phyloP scores from a whole-genome alignment of 2,888 invertebrate genomes.

The Monochamus alternatus region DNA sequence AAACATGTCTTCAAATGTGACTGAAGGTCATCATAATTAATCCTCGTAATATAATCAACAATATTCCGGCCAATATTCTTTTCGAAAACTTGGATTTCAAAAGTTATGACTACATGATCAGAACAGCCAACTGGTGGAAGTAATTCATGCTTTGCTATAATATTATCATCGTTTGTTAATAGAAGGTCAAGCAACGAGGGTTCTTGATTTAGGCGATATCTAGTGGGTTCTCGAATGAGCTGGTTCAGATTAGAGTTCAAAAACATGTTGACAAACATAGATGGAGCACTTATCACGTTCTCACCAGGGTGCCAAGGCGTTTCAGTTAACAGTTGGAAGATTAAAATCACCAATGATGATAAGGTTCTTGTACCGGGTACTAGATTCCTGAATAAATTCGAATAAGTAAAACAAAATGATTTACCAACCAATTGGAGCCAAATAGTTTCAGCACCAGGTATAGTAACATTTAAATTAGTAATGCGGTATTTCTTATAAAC shows the following conservation, averaged over 20 bases:
- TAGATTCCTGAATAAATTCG: background rate
- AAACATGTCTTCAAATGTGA: background rate
- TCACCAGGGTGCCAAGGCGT: slow-evolving; percentile 4
- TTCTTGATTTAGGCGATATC: too few relatives aligned
- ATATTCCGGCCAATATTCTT: background rate
- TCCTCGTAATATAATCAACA: background rate
- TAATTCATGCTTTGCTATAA: too few relatives aligned
- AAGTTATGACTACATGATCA: too few relatives aligned
- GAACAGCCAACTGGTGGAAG: too few relatives aligned
- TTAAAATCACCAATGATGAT: background rate
- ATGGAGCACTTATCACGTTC: background rate
- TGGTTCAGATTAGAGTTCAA: too few relatives aligned
- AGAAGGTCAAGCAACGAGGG: too few relatives aligned
- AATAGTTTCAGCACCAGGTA: background rate
- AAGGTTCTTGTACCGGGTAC: background rate
- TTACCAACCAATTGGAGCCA: background rate
- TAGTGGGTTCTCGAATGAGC: too few relatives aligned
- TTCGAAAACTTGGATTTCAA: background rate
- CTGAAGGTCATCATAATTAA: background rate
- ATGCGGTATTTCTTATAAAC: background rate
- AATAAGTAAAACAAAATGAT: background rate
- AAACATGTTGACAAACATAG: too few relatives aligned
- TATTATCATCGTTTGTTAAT: too few relatives aligned
- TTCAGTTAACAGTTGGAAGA: slow-evolving; percentile 3
- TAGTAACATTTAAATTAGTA: background rate